These are phyloP conservation scores for Penaeus monodon DNA, from an alignment of 2,888 invertebrate species.

Conservation along the genomic window DNA sequence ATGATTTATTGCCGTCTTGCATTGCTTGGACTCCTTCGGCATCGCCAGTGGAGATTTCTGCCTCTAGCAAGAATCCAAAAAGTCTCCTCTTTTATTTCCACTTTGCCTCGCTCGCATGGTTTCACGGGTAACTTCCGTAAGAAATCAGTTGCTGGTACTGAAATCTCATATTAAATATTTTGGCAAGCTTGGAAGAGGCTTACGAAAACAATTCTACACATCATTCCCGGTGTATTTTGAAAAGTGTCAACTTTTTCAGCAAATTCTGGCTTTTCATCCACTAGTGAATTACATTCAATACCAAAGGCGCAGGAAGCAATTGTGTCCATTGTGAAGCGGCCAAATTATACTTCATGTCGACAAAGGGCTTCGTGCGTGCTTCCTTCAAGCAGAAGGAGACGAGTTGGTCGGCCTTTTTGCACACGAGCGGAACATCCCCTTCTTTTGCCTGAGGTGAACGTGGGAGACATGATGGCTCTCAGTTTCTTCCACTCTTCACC, in stretches of 20 bases:
- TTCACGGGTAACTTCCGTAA: not conserved
- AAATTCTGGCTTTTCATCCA: conserved; percentile 28
- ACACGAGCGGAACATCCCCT: too few relatives aligned
- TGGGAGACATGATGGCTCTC: conserved; percentile 40
- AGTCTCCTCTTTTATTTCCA: conserved; percentile 33
- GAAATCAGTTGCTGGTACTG: not conserved
- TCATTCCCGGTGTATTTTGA: not conserved
- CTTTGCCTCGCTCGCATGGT: conserved; percentile 14
- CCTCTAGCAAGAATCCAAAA: conserved; percentile 40
- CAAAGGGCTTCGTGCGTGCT: not conserved
- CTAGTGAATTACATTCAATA: conserved; percentile 28
- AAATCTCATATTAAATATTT: not conserved
- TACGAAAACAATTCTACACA: not conserved
- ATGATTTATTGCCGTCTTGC: not conserved
- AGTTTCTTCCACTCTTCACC: conserved; percentile 44
- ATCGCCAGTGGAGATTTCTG: not conserved
- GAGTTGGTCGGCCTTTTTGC: too few relatives aligned
- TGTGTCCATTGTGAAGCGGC: conserved; percentile 30
- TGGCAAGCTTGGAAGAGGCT: not conserved
- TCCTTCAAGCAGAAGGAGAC: not conserved
- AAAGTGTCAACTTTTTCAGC: conserved; percentile 28
- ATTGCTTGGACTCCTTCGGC: not conserved
- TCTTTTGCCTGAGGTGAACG: conserved; percentile 16
- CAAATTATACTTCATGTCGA: conserved; percentile 66
- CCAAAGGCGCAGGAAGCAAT: conserved; percentile 57